Base-by-base conservation (phyloP, 2,888 invertebrate species). In the Aleiodes alternator region DNA sequence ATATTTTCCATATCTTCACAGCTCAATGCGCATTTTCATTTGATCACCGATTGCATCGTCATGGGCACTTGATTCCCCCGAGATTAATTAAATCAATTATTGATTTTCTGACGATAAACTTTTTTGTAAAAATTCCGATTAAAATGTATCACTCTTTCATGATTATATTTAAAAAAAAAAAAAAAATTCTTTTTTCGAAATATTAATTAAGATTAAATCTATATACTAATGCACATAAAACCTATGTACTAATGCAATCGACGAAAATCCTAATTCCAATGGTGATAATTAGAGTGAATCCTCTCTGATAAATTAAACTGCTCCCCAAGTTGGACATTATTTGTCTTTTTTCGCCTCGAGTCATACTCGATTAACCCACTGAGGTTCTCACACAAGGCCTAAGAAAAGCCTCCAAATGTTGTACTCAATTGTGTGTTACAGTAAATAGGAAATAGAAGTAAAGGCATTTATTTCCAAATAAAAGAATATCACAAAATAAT, bases 251-350 rank as follows among this genome's bases (percentile, higher is more conserved):
- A 34, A 23, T 23, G n/a, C n/a, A 34, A 59, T 59, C 38, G 34
- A 55, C 4, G 5, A 7, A n/a, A 34, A 31, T 34, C 59, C 31
- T n/a, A 14, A 38, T 59, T 59, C 3, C 59, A 59, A 59, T 59
- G 34, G 38, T 4, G 55, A 43, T 9, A 43, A 43, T 43, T 43
- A 7, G 79, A 69, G 48, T 38, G 74, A 80, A 82, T 75, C 80
- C 76, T 59, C 75, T 77, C 81, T 84, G 84, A 84, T 78, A 79
- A 82, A 84, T 84, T 79, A 82, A 78, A 79, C 75, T 75, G 71
- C 75, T 61, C 66, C 79, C 72, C 74, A 59, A n/a, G 34, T 59
- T 31, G 34, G 59, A 59, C 59, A 38, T 59, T 38, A 12, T 59
- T 12, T 31, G 59, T 38, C 16, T 34, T 23, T n/a, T 34, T 59